A percentile compares a stretch with the other conserved stretches of the same genome.
Conservation (phyloP, 2,113 vertebrate genomes). For the Mungos mungo region DNA sequence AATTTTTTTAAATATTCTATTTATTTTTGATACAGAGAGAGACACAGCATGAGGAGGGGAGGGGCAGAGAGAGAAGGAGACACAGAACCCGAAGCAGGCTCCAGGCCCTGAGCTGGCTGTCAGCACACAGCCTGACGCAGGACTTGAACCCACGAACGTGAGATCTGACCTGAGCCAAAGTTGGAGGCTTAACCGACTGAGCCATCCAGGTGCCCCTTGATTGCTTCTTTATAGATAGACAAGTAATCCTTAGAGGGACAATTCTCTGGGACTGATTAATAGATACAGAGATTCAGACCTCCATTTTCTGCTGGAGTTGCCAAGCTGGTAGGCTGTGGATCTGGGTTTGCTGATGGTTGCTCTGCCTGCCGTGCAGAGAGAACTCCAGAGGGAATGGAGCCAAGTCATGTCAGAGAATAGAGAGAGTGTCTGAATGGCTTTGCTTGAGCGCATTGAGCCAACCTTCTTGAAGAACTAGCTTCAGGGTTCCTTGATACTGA, state of each 20-base stretch:
- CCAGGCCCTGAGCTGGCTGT: too few species aligned
- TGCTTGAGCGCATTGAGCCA: not conserved
- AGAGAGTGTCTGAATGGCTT: too few species aligned
- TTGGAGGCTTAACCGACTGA: too few species aligned
- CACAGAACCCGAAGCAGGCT: too few species aligned
- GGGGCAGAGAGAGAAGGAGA: too few species aligned
- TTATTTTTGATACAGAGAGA: too few species aligned
- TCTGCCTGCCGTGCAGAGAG: not conserved
- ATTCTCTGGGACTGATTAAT: not conserved
- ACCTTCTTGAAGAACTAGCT: not conserved
- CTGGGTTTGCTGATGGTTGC: not conserved
- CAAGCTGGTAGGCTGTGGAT: not conserved
- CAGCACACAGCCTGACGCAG: too few species aligned
- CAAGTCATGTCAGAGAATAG: not conserved
- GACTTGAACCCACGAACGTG: too few species aligned
- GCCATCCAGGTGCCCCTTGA: not conserved
- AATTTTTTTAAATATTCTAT: too few species aligned
- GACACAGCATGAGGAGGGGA: too few species aligned
- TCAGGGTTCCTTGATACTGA: not conserved
- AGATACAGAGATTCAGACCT: not conserved
- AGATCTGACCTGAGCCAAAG: too few species aligned
- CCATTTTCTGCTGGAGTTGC: not conserved
- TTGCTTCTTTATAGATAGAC: not conserved
- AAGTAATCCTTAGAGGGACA: not conserved
- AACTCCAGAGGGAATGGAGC: not conserved